Evolutionary conservation across 2,797 vertebrate species (phyloP), one percentile per base, ranked within the genome.

Genomic region (Gymnothorax reevesii): DNA sequence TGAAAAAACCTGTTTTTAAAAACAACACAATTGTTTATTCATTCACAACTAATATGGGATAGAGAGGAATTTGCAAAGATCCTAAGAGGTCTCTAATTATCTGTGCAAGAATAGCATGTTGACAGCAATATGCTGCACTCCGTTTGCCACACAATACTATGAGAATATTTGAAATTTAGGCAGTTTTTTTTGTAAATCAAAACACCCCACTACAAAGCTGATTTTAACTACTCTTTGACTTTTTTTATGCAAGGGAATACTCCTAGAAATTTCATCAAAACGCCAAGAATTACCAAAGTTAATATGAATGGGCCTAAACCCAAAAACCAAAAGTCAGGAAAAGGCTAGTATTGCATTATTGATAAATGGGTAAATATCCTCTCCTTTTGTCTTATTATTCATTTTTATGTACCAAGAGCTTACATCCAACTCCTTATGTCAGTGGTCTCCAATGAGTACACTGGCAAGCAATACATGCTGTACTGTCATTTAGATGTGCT

Each of bases 291-390:
- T n/a, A 22, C 22, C 64, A n/a, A 25, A n/a, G n/a, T 79, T 79
- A 52, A 20, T 8, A 52, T 79, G 22, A 7, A 17, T 20, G 15
- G 17, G 15, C 13, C 75, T 52, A 49, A 49, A 7, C 13, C 42
- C 7, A 4, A 79, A 7, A 7, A 20, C 33, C 17, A 42, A 77
- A 12, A 79, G 27, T 5, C 2, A 49, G 42, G 49, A 17, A 49
- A 52, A 52, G 33, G 75, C 13, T 49, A 79, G 33, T 15, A 83
- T 49, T 75, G n/a, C 84, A 71, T 66, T 27, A 42, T 64, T 87
- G 83, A 59, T 79, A 54, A 54, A 57, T 22, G 9, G 64, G 73
- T 12, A 75, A 86, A 85, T 17, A 15, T 17, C 73, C 73, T 77
- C 42, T 79, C 33, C 42, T 49, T 52, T 79, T 79, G 33, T 54